A percentile compares a stretch with the other conserved stretches of the same genome.
Evolutionary conservation across 2,888 invertebrate species (phyloP).

Genomic region (Laothoe populi): DNA sequence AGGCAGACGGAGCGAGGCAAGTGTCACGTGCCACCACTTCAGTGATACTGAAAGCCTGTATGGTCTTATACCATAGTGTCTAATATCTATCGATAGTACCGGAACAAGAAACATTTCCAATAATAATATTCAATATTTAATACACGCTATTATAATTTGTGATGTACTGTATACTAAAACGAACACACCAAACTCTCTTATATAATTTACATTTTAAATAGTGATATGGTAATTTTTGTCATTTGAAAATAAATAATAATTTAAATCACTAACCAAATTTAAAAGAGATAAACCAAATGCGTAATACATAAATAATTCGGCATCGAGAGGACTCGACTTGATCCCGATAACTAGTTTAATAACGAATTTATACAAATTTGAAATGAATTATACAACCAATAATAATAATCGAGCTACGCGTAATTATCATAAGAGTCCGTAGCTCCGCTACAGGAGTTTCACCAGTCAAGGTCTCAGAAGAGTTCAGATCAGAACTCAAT

Average conservation of each 20-base stretch:
- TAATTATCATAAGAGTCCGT: conserved; percentile 25
- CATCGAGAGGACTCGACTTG: conserved; percentile 56
- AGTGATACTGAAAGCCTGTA: not conserved
- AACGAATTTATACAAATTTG: conserved; percentile 29
- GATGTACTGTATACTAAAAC: conserved; percentile 57
- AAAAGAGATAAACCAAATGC: conserved; percentile 39
- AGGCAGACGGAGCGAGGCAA: conserved; percentile 22
- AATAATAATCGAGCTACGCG: conserved; percentile 24
- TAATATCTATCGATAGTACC: not conserved
- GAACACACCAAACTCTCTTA: conserved; percentile 50
- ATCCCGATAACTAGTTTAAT: conserved; percentile 35
- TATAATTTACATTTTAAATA: conserved; percentile 51
- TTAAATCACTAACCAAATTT: conserved; percentile 56
- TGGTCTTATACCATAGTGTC: conserved; percentile 17
- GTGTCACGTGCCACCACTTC: conserved; percentile 9
- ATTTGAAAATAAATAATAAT: conserved; percentile 32
- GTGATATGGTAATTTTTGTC: conserved; percentile 63
- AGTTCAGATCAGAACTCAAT: no score
- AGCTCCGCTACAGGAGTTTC: no score
- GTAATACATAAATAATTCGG: conserved; percentile 61
- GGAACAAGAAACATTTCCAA: not conserved
- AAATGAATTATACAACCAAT: conserved; percentile 24
- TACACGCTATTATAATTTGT: conserved; percentile 41
- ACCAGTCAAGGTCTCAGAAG: no score
- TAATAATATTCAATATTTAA: conserved; percentile 3